These are phyloP conservation scores for Andrena cerasifolii DNA, from an alignment of 1,140 invertebrate species.

Conservation along the genomic window DNA sequence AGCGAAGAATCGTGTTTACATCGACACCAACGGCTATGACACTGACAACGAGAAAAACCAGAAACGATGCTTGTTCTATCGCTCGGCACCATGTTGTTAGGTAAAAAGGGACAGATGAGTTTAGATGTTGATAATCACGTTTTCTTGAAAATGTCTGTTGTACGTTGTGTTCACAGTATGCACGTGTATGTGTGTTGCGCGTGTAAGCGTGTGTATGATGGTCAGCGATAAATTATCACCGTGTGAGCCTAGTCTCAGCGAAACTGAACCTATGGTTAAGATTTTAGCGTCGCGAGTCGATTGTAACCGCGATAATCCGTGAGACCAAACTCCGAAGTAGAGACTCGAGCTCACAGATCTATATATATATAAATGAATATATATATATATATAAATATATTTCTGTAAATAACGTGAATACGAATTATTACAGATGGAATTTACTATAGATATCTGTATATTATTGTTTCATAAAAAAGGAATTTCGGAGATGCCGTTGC, in stretches of 20 bases:
- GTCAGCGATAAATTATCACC: background rate
- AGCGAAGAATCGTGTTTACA: background rate
- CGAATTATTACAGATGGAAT: constrained; percentile 70
- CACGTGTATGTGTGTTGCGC: background rate
- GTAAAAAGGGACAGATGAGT: background rate
- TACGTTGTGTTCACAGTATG: constrained; percentile 2
- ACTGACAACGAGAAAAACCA: constrained; percentile 9
- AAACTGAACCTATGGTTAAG: constrained; percentile 42
- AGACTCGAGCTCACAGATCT: constrained; percentile 56
- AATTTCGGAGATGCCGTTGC: constrained; percentile 15
- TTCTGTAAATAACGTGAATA: constrained; percentile 71
- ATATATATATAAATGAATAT: constrained; percentile 29
- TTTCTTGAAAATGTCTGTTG: constrained; percentile 13
- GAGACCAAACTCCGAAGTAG: constrained; percentile 62
- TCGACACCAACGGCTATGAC: background rate
- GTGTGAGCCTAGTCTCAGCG: constrained; percentile 16
- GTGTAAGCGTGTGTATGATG: background rate
- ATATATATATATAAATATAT: constrained; percentile 55
- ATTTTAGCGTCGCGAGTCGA: constrained; percentile 33
- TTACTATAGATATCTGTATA: constrained; percentile 73
- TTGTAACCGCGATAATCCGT: constrained; percentile 44
- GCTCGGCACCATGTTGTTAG: background rate
- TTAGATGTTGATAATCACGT: constrained; percentile 33
- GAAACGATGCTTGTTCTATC: background rate
- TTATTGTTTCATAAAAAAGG: constrained; percentile 72